phyloP scores from a whole-genome alignment of 2,113 vertebrate species.

The Microtus pennsylvanicus region DNA sequence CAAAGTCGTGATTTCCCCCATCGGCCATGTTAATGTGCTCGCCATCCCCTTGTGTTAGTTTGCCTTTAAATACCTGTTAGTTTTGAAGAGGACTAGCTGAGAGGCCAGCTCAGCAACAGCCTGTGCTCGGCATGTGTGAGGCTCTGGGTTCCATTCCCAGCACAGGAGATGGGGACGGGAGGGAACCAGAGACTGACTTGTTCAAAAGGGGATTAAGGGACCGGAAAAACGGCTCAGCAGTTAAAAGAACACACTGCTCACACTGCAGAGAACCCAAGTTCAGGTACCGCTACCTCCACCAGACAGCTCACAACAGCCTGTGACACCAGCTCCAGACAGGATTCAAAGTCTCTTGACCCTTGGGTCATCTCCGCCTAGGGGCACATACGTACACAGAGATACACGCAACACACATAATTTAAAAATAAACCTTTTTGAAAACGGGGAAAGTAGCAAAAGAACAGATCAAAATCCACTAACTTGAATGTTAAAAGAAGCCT shows the following conservation, averaged over 20 bases:
- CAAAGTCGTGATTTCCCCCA: neutral
- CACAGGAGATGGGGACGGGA: neutral
- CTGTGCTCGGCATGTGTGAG: neutral
- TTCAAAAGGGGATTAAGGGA: neutral
- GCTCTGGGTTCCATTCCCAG: neutral
- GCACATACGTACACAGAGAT: neutral
- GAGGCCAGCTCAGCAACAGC: neutral
- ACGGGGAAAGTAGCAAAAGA: neutral
- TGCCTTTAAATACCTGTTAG: neutral
- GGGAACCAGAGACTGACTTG: neutral
- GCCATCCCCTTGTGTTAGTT: neutral
- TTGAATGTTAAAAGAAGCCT: neutral
- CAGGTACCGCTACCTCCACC: neutral
- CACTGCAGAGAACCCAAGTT: no score
- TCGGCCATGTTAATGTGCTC: neutral
- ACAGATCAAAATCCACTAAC: neutral
- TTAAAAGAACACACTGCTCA: neutral
- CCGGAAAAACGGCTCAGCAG: neutral
- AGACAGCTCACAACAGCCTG: neutral
- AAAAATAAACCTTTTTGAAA: neutral
- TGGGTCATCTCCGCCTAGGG: neutral
- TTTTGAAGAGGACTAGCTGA: neutral
- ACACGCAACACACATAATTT: neutral
- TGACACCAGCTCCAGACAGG: neutral
- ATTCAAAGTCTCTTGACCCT: neutral